Evolutionary conservation across 2,888 invertebrate species (phyloP).

Genomic region (Globia sparganii): DNA sequence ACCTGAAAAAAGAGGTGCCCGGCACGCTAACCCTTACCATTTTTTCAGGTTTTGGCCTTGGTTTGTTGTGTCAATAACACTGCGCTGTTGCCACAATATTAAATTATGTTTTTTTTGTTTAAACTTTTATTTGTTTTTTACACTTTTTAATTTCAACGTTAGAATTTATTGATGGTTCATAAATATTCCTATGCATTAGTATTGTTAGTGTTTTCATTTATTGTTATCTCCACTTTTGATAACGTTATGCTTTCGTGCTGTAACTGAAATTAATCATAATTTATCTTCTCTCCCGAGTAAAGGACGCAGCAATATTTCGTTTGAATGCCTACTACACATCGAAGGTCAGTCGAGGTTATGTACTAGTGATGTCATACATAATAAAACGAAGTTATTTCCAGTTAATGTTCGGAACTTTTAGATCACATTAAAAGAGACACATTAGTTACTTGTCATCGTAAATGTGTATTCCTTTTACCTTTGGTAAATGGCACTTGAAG

Average conservation of each 20-base stretch:
- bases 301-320: constrained; percentile 24
- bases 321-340: constrained; percentile 17
- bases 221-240: no score
- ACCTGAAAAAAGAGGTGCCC: no score
- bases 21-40: no score
- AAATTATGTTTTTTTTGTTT: no score
- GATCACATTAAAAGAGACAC: constrained; percentile 24
- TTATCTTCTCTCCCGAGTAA: constrained; percentile 31
- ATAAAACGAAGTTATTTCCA: constrained; percentile 21
- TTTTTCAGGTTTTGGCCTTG: no score
- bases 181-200: no score
- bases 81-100: no score
- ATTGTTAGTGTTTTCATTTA: no score
- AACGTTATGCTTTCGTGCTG: constrained; percentile 8
- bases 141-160: no score
- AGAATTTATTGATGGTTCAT: no score
- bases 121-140: no score
- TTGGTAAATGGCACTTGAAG: background rate
- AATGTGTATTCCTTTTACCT: constrained; percentile 33
- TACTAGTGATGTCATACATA: constrained; percentile 12
- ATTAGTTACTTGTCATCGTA: constrained; percentile 16
- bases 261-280: constrained; percentile 25
- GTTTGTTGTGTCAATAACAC: no score
- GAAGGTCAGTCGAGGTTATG: constrained; percentile 33
- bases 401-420: constrained; percentile 36